phyloP scores from a whole-genome alignment of 1,140 invertebrate species.

The Ips nitidus region DNA sequence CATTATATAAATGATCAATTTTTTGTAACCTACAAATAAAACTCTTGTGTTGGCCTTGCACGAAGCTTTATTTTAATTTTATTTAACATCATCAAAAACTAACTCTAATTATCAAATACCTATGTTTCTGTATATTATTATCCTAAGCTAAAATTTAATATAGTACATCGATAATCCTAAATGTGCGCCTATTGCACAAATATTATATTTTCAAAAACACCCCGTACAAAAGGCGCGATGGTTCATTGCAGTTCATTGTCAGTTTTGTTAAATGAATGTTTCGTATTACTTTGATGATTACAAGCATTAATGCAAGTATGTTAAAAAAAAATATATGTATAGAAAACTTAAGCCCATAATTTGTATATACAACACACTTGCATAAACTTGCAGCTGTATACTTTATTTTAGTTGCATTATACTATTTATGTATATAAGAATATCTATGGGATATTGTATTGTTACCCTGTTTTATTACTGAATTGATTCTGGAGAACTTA shows the following conservation, averaged over 20 bases:
- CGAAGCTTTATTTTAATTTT: conserved; percentile 52
- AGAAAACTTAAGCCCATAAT: too few relatives aligned
- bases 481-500: too few relatives aligned
- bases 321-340: too few relatives aligned
- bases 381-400: conserved; percentile 31
- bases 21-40: too few relatives aligned
- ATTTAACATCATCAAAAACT: conserved; percentile 54
- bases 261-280: neutral
- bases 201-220: conserved; percentile 39
- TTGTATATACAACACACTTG: too few relatives aligned
- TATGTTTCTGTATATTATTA: conserved; percentile 47
- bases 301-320: neutral
- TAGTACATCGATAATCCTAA: conserved; percentile 46
- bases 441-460: conserved; percentile 45
- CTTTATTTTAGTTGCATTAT: conserved; percentile 19
- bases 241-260: conserved; percentile 1
- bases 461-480: conserved; percentile 45
- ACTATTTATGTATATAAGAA: conserved; percentile 40
- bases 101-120: conserved; percentile 53
- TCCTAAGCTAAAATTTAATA: conserved; percentile 48
- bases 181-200: conserved; percentile 36
- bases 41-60: conserved; percentile 24
- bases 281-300: conserved; percentile 8
- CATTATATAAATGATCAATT: too few relatives aligned
- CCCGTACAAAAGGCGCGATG: conserved; percentile 43